Base-by-base conservation (phyloP, 2,797 vertebrate genomes). In the Microtus agrestis region DNA sequence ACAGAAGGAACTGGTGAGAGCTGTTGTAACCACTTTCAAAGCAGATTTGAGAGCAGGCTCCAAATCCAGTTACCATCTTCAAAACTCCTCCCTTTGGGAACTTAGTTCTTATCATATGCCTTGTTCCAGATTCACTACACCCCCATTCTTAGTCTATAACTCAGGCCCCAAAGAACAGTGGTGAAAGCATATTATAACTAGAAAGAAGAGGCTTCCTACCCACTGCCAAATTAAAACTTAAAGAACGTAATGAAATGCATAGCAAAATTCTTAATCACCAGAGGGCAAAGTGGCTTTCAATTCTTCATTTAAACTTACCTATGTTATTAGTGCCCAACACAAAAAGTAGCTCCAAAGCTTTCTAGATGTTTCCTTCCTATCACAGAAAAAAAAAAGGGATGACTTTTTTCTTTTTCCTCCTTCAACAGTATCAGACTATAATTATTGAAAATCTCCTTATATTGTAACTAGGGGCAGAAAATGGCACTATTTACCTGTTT, bases 271-370 rank as follows among this genome's bases (percentile, higher is more conserved):
- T 96, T 93, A 85, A 84, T 97, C 82, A 89, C 84, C 73, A 93
- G 80, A 96, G 92, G 96, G 93, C 91, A 95, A 91, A 96, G 84
- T 80, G 89, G 92, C 82, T 96, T 94, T 95, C 94, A 91, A 87
- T 90, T 91, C 92, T 95, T 95, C 92, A 96, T 94, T 93, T 82
- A 74, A 95, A 96, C n/a, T 77, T 95, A 95, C 87, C 80, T 91
- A 65, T 96, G 76, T 94, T 94, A 94, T 94, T 95, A 93, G 37
- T 91, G 21, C 79, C 93, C 91, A 40, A 63, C 87, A 89, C 77
- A 94, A 63, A 91, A 87, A 95, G 71, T 37, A 93, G 31, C 79
- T 93, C 61, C 71, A 86, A 97, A 73, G 29, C 71, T n/a, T 95
- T 91, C 71, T 86, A 89, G 87, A 95, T 40, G 77, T 88, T 97